Percentiles rank a stretch among this genome's conserved stretches.
phyloP scores from a whole-genome alignment of 2,797 vertebrate species.

The Brachyrhaphis roseni region DNA sequence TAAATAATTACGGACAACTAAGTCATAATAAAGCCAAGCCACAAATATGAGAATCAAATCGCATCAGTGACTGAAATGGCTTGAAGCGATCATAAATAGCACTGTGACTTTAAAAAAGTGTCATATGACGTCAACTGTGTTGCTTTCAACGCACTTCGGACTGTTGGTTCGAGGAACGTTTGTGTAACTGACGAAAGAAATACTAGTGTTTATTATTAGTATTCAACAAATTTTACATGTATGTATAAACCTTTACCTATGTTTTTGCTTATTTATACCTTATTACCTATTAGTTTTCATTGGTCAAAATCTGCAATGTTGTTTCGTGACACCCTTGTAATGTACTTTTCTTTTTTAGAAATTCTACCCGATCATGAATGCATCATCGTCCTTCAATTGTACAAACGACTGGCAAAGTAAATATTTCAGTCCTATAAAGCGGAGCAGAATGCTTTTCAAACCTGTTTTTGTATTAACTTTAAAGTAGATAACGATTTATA shows the following conservation, averaged over 20 bases:
- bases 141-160: slow-evolving; percentile 10
- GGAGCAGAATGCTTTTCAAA: no score
- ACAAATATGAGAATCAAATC: neutral
- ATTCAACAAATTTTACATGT: neutral
- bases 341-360: neutral
- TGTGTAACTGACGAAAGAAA: neutral
- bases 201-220: neutral
- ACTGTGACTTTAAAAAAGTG: neutral
- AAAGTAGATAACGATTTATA: neutral
- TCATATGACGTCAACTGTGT: neutral
- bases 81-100: neutral
- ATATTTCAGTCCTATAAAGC: neutral
- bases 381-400: neutral
- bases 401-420: neutral
- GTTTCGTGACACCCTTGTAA: neutral
- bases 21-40: neutral
- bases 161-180: neutral
- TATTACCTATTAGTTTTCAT: neutral
- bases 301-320: neutral
- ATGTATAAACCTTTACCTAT: neutral
- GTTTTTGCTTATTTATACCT: neutral
- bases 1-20: neutral
- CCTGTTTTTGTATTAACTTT: accelerated
- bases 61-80: neutral
- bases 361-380: neutral